phyloP scores from a whole-genome alignment of 2,113 vertebrate species.

The Rhinolophus ferrumequinum region DNA sequence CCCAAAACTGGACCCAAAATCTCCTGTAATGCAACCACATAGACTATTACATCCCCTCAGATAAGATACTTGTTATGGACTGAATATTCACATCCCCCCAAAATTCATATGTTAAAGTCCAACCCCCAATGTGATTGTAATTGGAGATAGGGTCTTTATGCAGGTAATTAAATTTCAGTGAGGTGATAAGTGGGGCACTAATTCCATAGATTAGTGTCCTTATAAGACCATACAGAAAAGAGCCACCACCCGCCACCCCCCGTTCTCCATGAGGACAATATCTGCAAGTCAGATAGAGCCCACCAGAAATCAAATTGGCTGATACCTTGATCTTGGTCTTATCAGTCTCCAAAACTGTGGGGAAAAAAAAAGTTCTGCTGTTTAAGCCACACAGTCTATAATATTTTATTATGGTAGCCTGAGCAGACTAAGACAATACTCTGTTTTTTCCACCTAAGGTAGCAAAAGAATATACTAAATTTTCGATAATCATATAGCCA shows the following conservation, averaged over 20 bases:
- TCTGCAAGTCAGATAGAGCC: neutral
- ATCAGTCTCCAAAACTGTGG: neutral
- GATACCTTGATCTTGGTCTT: neutral
- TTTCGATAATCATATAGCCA: neutral
- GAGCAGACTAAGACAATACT: neutral
- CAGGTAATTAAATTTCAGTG: neutral
- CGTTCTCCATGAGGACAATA: neutral
- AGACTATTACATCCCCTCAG: neutral
- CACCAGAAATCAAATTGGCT: neutral
- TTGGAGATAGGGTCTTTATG: neutral
- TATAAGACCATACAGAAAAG: neutral
- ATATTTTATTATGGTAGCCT: neutral
- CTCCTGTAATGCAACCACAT: neutral
- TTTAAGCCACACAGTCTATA: neutral
- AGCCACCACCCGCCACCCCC: too few species aligned
- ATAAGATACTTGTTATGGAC: neutral
- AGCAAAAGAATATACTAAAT: neutral
- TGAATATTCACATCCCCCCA: neutral
- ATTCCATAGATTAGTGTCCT: neutral
- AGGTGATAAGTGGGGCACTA: neutral
- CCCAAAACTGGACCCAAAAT: neutral
- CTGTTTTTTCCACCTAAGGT: neutral
- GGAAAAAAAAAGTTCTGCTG: neutral
- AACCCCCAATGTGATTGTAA: neutral
- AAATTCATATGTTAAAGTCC: neutral